Conservation (phyloP, 2,797 vertebrate species). For the Streptopelia turtur region DNA sequence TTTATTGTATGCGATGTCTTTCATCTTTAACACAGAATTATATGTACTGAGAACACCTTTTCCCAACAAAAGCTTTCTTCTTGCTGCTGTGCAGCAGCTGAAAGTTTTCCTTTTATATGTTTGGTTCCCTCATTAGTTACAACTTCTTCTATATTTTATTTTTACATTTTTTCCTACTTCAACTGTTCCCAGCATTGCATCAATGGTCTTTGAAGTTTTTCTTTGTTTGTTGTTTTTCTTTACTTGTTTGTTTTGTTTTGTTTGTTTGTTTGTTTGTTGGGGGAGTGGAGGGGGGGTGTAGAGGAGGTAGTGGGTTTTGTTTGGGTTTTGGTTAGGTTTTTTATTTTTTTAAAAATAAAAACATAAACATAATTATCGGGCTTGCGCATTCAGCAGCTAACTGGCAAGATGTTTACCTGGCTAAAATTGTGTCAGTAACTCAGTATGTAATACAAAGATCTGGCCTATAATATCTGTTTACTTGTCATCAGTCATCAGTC, state of each 20-base stretch:
- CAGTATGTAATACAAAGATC: not conserved
- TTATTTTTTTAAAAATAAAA: not conserved
- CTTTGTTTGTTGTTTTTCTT: not conserved
- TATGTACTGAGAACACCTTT: not conserved
- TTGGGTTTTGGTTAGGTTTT: not conserved
- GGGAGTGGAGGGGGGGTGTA: too few relatives aligned
- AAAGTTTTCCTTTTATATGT: not conserved
- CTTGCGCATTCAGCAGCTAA: not conserved
- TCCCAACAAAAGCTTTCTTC: not conserved
- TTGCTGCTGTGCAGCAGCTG: not conserved
- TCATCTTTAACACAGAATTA: not conserved
- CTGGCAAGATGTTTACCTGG: not conserved
- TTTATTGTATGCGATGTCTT: not conserved
- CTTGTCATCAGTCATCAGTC: too few relatives aligned
- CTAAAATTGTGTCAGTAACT: not conserved
- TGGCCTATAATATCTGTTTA: not conserved
- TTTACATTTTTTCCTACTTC: not conserved
- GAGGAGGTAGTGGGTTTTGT: accelerated
- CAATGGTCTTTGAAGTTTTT: not conserved
- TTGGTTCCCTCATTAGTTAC: not conserved
- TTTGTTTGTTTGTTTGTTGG: not conserved
- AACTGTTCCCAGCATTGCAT: not conserved
- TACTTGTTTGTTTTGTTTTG: not conserved
- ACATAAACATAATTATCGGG: not conserved
- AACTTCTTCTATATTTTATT: not conserved